Evolutionary conservation across 2,797 vertebrate genomes (phyloP).

Genomic region (Urocyon cinereoargenteus): DNA sequence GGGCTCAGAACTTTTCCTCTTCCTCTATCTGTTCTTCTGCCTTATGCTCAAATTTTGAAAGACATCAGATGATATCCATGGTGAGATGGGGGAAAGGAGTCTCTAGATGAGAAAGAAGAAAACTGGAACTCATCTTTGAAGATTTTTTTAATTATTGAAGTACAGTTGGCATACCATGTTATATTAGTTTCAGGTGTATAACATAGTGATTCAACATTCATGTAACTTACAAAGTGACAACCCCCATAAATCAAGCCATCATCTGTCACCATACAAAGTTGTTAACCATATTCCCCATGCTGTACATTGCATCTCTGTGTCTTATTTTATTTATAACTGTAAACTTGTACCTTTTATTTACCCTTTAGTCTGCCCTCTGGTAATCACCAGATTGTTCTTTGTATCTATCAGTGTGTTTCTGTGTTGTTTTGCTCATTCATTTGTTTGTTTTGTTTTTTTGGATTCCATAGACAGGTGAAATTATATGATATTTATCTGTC

Average conservation of each 20-base stretch:
- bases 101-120: background rate
- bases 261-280: background rate
- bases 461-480: background rate
- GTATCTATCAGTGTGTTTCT: background rate
- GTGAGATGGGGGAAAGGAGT: background rate
- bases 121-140: background rate
- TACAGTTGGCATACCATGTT: background rate
- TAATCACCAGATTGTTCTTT: background rate
- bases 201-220: background rate
- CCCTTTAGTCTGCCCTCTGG: background rate
- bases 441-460: background rate
- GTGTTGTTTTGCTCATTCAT: background rate
- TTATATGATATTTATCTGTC: background rate
- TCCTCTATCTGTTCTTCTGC: background rate
- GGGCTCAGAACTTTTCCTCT: background rate
- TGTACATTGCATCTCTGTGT: background rate
- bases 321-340: background rate
- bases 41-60: background rate
- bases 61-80: background rate
- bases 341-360: background rate
- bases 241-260: background rate
- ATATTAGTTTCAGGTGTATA: background rate
- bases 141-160: background rate
- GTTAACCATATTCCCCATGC: background rate
- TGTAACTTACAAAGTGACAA: background rate